phyloP scores from a whole-genome alignment of 2,797 vertebrate species.

The Mionectes olivaceus region DNA sequence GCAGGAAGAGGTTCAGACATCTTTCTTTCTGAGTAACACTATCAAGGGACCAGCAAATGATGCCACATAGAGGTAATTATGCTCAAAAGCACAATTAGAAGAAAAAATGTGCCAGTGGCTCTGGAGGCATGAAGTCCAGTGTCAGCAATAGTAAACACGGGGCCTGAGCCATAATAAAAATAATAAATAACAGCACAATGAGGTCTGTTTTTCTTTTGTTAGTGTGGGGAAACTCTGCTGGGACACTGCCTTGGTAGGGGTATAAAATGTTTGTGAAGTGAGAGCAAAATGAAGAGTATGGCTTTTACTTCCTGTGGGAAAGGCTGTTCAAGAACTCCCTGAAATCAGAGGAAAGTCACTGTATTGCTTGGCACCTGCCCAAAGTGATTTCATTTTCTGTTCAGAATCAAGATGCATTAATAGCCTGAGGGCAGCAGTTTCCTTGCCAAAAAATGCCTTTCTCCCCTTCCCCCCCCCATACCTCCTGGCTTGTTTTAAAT shows the following conservation, averaged over 20 bases:
- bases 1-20: not conserved
- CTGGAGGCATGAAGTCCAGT: not conserved
- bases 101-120: constrained; percentile 23
- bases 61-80: constrained; percentile 25
- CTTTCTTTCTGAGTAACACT: not conserved
- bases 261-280: not conserved
- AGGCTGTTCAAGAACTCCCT: constrained; percentile 28
- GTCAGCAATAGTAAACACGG: not conserved
- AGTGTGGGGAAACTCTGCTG: not conserved
- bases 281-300: not conserved
- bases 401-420: constrained; percentile 67
- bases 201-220: not conserved
- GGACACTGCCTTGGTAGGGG: not conserved
- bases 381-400: constrained; percentile 78
- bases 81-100: constrained; percentile 5
- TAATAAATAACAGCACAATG: not conserved
- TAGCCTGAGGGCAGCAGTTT: constrained; percentile 63
- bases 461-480: not conserved
- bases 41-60: not conserved
- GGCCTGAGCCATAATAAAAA: not conserved
- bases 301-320: constrained; percentile 3
- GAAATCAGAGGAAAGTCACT: constrained; percentile 69
- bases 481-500: constrained; percentile 35
- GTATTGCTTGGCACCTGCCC: constrained; percentile 72
- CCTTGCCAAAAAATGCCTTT: constrained; percentile 64